Base-by-base conservation (phyloP, 2,888 invertebrate species). In the Cantharis rufa region DNA sequence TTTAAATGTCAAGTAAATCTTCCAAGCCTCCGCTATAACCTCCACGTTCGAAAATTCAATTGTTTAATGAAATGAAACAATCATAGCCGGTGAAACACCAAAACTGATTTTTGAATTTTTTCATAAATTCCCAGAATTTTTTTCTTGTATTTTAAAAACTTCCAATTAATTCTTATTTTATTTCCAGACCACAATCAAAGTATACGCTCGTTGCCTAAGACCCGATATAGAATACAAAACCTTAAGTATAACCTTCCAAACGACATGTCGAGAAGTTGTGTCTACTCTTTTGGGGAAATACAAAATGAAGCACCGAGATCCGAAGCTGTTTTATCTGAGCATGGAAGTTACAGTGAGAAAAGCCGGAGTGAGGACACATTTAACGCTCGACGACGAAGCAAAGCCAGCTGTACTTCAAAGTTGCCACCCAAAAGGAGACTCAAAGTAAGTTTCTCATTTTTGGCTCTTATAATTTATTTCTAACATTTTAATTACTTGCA, bases 191-290 rank as follows among this genome's bases (percentile, higher is more conserved):
- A 95, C 96, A 64, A 95, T 97, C 80, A 96, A 96, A 89, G 96
- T 98, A 69, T 97, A 94, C 89, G 96, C 97, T 18, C 94, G 94
- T 84, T 95, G 96, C 85, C 90, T 98, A 76, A 93, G 96, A 75
- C 94, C 96, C 24, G 98, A 98, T 89, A 97, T 98, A 87, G 97
- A 98, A 88, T 98, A 98, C 92, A 98, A 98, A 89, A 98, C 98
- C 0, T 90, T 98, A 77, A 94, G 95, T 81, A 95, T 98, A 82
- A 95, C 95, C 71, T 95, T 94, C 91, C 94, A 95, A 84, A 97
- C 96, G 13, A 94, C 96, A 1, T 96, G 96, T 84, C 92, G 94
- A 84, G 95, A 97, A 88, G 94, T 98, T 80, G 95, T 98, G 11
- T 90, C 92, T 78, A 94, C 95, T 71, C 90, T 98, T 18, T 90